These are phyloP conservation scores for Argynnis bischoffii DNA, from an alignment of 2,888 invertebrate species.

Conservation along the genomic window DNA sequence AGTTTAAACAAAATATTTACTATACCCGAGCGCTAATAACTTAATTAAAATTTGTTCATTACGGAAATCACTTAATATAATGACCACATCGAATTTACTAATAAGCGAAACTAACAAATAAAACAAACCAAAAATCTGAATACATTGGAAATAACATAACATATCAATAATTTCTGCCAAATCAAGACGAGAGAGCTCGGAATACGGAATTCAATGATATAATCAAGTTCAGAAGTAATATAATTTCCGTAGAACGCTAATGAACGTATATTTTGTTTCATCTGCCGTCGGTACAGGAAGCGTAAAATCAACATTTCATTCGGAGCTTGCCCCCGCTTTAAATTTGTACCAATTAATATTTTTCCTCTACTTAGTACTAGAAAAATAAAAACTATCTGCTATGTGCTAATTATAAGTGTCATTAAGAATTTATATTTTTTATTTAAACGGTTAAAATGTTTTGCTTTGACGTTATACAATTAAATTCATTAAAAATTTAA, in stretches of 20 bases:
- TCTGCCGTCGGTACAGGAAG: conserved; percentile 54
- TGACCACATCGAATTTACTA: background rate
- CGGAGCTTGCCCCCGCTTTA: conserved; percentile 53
- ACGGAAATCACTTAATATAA: background rate
- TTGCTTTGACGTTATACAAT: conserved; percentile 3
- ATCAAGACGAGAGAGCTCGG: conserved; percentile 24
- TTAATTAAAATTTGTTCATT: background rate
- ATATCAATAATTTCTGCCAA: conserved; percentile 20
- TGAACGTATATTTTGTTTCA: conserved; percentile 80
- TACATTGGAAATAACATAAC: conserved; percentile 8
- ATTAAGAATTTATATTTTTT: conserved; percentile 10
- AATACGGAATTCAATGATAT: conserved; percentile 45
- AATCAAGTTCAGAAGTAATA: conserved; percentile 73
- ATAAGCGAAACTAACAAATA: background rate
- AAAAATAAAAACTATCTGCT: conserved; percentile 44
- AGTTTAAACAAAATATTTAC: too few relatives aligned
- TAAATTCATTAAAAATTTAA: background rate
- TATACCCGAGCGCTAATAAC: background rate
- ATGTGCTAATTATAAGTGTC: conserved; percentile 44
- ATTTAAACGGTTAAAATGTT: conserved; percentile 15
- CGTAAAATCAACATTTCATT: conserved; percentile 74
- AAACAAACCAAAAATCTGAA: background rate
- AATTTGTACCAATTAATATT: conserved; percentile 68
- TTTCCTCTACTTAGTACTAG: conserved; percentile 49
- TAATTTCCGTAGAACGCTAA: conserved; percentile 74